Evolutionary conservation across 2,797 vertebrate species (phyloP).

Genomic region (Ctenochaetus hawaiiensis): DNA sequence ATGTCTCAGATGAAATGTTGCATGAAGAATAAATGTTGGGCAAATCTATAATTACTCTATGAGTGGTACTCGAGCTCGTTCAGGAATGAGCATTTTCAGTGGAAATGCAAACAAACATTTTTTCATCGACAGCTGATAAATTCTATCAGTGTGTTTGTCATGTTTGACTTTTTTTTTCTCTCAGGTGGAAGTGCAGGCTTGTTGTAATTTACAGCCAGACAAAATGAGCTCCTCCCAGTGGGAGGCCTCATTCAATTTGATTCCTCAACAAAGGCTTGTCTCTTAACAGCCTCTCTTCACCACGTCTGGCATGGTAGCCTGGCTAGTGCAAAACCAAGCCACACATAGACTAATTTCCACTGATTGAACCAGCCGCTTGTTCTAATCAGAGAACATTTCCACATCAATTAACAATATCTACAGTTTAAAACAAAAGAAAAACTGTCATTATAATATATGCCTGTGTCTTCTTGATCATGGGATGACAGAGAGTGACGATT

Average conservation of each 20-base stretch:
- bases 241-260: slow-evolving; percentile 72
- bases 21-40: slow-evolving; percentile 25
- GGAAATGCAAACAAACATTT: slow-evolving; percentile 28
- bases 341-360: slow-evolving; percentile 66
- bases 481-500: slow-evolving; percentile 56
- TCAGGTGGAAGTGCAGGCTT: slow-evolving; percentile 48
- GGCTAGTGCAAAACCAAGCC: slow-evolving; percentile 60
- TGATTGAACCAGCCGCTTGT: slow-evolving; percentile 71
- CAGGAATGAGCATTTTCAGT: too few species aligned
- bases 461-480: slow-evolving; percentile 30
- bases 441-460: slow-evolving; percentile 59
- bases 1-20: slow-evolving; percentile 29
- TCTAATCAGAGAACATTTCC: slow-evolving; percentile 69
- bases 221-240: slow-evolving; percentile 70
- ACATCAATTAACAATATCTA: slow-evolving; percentile 67
- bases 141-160: slow-evolving; percentile 50
- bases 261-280: slow-evolving; percentile 58
- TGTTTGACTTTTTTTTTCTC: slow-evolving; percentile 58
- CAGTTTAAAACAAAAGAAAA: slow-evolving; percentile 71
- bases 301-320: slow-evolving; percentile 35
- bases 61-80: slow-evolving; percentile 11
- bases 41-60: slow-evolving; percentile 32
- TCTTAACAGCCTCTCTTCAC: slow-evolving; percentile 47
- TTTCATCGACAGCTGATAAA: slow-evolving; percentile 50
- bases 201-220: slow-evolving; percentile 70